Evolutionary conservation across 2,113 vertebrate genomes (phyloP).

Genomic region (Steatornis caripensis): DNA sequence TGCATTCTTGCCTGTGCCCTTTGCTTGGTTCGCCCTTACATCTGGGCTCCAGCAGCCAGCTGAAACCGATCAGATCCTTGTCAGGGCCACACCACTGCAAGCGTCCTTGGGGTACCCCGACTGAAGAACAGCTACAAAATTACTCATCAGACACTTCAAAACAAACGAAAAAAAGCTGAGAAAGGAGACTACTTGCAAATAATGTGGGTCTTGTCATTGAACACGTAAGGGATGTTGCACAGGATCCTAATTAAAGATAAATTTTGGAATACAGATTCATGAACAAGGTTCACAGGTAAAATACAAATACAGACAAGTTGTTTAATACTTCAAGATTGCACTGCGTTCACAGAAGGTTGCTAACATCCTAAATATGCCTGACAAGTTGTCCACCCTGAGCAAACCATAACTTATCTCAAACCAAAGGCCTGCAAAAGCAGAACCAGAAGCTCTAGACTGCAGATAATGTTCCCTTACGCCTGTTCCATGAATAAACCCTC

Average conservation of each 20-base stretch:
- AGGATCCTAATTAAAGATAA: neutral
- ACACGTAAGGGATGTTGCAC: neutral
- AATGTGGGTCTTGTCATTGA: rapidly evolving
- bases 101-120: neutral
- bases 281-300: neutral
- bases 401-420: neutral
- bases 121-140: neutral
- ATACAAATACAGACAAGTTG: neutral
- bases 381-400: neutral
- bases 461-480: neutral
- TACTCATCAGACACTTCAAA: neutral
- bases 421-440: neutral
- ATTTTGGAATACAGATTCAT: neutral
- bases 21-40: neutral
- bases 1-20: conserved; percentile 30
- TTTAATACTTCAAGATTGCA: neutral
- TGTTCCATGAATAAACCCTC: neutral
- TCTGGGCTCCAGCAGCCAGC: neutral
- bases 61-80: neutral
- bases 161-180: neutral
- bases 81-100: neutral
- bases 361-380: neutral
- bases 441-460: neutral
- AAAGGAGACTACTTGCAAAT: neutral
- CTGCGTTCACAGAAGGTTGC: neutral